A percentile compares a stretch with the other conserved stretches of the same genome.
These are phyloP conservation scores for Parazoanthus atlanticus DNA, from an alignment of 92 coral and sea anemone genomes.

Conservation along the genomic window DNA sequence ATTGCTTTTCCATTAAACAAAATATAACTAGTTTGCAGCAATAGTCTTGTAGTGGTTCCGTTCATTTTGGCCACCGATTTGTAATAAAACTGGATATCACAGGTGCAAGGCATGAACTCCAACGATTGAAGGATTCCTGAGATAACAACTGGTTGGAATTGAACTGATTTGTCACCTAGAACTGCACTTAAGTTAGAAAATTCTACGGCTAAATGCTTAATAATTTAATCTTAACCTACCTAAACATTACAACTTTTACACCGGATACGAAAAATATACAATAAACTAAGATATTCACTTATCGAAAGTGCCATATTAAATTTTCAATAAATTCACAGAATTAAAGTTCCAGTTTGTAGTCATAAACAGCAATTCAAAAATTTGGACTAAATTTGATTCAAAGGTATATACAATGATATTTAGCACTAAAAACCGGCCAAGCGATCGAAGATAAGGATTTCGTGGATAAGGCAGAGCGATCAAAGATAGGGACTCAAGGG, in stretches of 20 bases:
- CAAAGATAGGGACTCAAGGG: neutral
- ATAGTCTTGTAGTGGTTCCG: too few relatives aligned
- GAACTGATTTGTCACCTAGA: too few relatives aligned
- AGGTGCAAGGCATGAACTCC: neutral
- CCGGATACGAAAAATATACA: neutral
- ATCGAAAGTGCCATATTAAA: constrained; percentile 7
- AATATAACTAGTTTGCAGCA: too few relatives aligned
- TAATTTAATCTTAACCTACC: constrained; percentile 25
- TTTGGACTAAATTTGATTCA: constrained; percentile 24
- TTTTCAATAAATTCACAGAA: constrained; percentile 26
- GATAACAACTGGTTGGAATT: too few relatives aligned
- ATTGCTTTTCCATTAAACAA: too few relatives aligned
- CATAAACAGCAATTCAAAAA: neutral
- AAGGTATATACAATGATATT: neutral
- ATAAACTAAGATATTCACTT: neutral
- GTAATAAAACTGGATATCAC: neutral
- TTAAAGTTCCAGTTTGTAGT: neutral
- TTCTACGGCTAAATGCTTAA: neutral
- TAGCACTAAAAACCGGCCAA: neutral
- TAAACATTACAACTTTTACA: neutral
- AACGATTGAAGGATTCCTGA: neutral
- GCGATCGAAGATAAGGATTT: neutral
- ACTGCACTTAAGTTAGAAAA: neutral
- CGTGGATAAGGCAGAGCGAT: neutral
- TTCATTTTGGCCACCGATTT: too few relatives aligned